Evolutionary conservation across 1,140 invertebrate genomes (phyloP).

Genomic region (Leguminivora glycinivorella): DNA sequence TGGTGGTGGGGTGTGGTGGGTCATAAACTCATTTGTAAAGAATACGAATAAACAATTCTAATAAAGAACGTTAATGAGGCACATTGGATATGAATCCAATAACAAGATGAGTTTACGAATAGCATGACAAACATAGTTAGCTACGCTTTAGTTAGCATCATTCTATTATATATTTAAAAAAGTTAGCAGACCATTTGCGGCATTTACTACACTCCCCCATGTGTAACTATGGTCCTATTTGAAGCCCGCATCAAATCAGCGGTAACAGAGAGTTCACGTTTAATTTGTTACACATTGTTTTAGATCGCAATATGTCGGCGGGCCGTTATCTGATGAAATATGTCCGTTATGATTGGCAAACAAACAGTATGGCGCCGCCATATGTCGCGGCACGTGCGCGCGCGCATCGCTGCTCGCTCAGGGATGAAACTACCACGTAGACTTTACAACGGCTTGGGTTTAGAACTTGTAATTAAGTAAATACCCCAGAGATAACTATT

Average conservation of each 20-base stretch:
- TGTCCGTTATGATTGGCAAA: slow-evolving; percentile 79
- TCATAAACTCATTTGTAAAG: neutral
- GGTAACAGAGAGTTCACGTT: slow-evolving; percentile 43
- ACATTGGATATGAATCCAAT: neutral
- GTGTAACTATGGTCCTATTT: slow-evolving; percentile 38
- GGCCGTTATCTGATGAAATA: slow-evolving; percentile 78
- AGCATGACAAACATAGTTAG: slow-evolving; percentile 11
- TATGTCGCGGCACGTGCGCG: slow-evolving; percentile 77
- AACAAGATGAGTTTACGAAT: neutral
- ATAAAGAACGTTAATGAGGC: neutral
- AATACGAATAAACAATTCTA: neutral
- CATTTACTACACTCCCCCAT: neutral
- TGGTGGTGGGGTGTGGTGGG: too few species aligned
- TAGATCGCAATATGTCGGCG: slow-evolving; percentile 68
- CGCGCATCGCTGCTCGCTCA: slow-evolving; percentile 72
- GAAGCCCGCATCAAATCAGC: slow-evolving; percentile 59
- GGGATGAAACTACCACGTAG: slow-evolving; percentile 63
- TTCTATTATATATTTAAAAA: too few species aligned
- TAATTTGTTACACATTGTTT: slow-evolving; percentile 74
- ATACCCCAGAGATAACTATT: too few species aligned
- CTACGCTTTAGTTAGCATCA: neutral
- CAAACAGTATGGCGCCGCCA: slow-evolving; percentile 77
- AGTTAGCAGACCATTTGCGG: too few species aligned
- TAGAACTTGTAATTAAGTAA: slow-evolving; percentile 18
- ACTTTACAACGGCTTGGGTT: slow-evolving; percentile 21